Base-by-base conservation (phyloP, 1,140 invertebrate genomes). In the Meloidogyne hapla region DNA sequence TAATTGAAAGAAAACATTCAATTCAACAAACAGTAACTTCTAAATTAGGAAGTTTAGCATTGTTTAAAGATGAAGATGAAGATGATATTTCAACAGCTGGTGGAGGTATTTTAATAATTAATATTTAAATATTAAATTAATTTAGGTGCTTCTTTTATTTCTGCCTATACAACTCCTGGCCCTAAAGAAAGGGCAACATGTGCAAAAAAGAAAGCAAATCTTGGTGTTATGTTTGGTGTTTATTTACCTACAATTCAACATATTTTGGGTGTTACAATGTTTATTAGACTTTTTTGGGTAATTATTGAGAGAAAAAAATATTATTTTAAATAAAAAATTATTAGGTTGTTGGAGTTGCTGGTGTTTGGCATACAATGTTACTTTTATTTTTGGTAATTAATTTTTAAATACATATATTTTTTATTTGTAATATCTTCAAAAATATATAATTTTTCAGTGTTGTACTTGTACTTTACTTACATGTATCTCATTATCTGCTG, bases 401-500 rank as follows among this genome's bases (percentile, higher is more conserved):
- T 33, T 33, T 33, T 33, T 8, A 5, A 33, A 33, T 33, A 33
- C 8, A 8, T 33, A 33, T 33, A 33, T 33, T 33, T 33, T 33
- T 33, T 33, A 33, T 4, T 33, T 33, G 33, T 33, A 4, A 6
- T 33, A 33, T 6, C 9, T 6, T 33, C 4, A 33, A 33, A 33
- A 33, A 33, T n/a, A n/a, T 18, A n/a, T 15, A 56, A 5, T n/a
- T 5, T 15, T 56, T 56, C n/a, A 56, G 48, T 86, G 85, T 68
- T 86, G 86, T 70, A 42, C 81, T 33, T 86, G 84, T 77, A 98
- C 96, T 5, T 93, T 98, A 92, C 88, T 98, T 69, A 98, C 96
- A 25, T 93, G 94, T 40, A 98, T 99, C 85, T 98, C 95, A 33
- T 95, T 99, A 93, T 96, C 94, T 84, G 96, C 96, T 40, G 98